A percentile compares a stretch with the other conserved stretches of the same genome.
These are phyloP conservation scores for Cephalopholis sonnerati DNA, from an alignment of 2,113 vertebrate genomes.

Conservation along the genomic window DNA sequence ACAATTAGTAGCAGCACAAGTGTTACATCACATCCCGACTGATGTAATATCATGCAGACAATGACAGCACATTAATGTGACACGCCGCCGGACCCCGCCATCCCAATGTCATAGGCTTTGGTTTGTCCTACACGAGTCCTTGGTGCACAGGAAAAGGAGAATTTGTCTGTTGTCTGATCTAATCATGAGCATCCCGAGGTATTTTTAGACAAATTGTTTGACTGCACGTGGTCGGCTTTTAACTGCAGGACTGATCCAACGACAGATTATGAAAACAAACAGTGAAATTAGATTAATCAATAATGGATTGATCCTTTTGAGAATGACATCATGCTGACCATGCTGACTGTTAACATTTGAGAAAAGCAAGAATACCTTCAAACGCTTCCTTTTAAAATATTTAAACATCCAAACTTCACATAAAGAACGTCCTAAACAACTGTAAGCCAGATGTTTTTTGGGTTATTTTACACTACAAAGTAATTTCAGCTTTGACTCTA, in stretches of 20 bases:
- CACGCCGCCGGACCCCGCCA: conserved; percentile 2
- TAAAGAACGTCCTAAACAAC: not conserved
- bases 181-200: conserved; percentile 13
- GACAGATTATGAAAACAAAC: conserved; percentile 1
- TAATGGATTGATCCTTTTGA: not conserved
- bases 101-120: conserved; percentile 15
- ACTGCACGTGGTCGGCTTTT: not conserved
- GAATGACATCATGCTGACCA: not conserved
- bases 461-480: not conserved
- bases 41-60: conserved; percentile 17
- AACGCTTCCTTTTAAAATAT: not conserved
- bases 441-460: not conserved
- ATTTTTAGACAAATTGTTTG: conserved; percentile 35
- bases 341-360: not conserved
- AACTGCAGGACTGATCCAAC: not conserved
- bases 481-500: not conserved
- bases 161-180: conserved; percentile 42
- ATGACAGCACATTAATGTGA: conserved; percentile 27
- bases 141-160: conserved; percentile 13
- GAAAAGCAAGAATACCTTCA: not conserved
- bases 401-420: not conserved
- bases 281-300: conserved; percentile 1
- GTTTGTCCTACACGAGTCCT: conserved; percentile 41
- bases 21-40: conserved; percentile 14
- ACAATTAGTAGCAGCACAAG: not conserved